Evolutionary conservation across 2,888 invertebrate species (phyloP).

Genomic region (Meiosimyza decipiens): DNA sequence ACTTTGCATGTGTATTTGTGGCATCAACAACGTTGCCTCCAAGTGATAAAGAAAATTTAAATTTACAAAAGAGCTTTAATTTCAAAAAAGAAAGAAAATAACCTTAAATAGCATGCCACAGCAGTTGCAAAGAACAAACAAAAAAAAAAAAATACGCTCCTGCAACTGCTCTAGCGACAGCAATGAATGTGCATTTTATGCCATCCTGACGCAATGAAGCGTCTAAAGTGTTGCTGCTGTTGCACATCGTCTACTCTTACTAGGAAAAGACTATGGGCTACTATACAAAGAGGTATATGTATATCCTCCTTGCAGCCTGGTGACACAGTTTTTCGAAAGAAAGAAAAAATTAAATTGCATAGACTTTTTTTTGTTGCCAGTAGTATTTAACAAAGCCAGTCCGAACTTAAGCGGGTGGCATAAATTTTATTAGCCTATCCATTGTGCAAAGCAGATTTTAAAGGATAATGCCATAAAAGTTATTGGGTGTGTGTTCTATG

Average conservation of each 20-base stretch:
- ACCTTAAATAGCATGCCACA: not conserved
- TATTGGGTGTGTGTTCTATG: too few species aligned
- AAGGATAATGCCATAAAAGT: too few species aligned
- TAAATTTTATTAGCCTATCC: constrained; percentile 26
- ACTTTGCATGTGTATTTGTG: too few species aligned
- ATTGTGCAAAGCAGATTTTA: not conserved
- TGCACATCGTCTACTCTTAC: too few species aligned
- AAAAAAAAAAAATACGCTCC: not conserved
- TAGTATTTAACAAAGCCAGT: not conserved
- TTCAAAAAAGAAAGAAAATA: not conserved
- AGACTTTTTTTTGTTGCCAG: not conserved
- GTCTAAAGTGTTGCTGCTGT: not conserved
- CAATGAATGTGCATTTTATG: constrained; percentile 15
- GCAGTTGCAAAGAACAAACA: not conserved
- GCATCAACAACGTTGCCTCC: too few species aligned
- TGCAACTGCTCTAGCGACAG: not conserved
- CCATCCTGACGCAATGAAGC: constrained; percentile 15
- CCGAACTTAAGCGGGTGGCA: not conserved
- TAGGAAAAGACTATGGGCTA: too few species aligned
- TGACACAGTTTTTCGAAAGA: constrained; percentile 22
- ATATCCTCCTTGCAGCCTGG: not conserved
- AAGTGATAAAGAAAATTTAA: too few species aligned
- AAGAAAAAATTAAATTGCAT: constrained; percentile 12
- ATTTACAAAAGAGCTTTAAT: too few species aligned
- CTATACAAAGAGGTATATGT: not conserved